Evolutionary conservation across 1,140 invertebrate species (phyloP).

Genomic region (Euwallacea fornicatus): DNA sequence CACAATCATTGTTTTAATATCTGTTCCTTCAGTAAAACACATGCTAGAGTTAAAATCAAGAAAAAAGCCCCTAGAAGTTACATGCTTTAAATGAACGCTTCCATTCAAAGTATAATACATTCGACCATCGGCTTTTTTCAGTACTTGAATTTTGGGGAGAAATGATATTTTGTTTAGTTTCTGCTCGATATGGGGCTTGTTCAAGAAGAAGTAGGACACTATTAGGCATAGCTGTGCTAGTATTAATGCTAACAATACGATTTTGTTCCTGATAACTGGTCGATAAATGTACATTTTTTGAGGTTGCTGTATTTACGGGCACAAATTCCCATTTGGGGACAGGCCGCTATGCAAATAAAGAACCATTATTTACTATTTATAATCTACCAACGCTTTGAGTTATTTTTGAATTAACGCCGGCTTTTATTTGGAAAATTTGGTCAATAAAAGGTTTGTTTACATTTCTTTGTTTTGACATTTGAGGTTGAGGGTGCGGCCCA

Average conservation of each 20-base stretch:
- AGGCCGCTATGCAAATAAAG: no score
- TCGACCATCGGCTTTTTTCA: constrained; percentile 23
- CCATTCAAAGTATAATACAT: constrained; percentile 52
- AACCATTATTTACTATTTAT: no score
- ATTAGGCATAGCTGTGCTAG: constrained; percentile 37
- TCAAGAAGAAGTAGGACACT: constrained; percentile 46
- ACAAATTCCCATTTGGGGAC: no score
- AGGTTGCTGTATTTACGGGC: not conserved
- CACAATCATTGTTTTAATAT: constrained; percentile 54
- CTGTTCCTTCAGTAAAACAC: constrained; percentile 59
- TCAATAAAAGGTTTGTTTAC: not conserved
- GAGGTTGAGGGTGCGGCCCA: not conserved
- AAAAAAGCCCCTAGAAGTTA: constrained; percentile 53
- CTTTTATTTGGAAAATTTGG: not conserved
- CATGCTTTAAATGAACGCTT: constrained; percentile 52
- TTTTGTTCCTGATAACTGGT: constrained; percentile 36
- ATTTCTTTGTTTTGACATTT: not conserved
- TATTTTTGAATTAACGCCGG: not conserved
- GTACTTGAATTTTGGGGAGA: constrained; percentile 11
- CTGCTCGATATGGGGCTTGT: constrained; percentile 26
- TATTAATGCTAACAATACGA: constrained; percentile 45
- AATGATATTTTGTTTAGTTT: constrained; percentile 28
- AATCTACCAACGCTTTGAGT: not conserved
- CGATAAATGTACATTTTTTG: constrained; percentile 27
- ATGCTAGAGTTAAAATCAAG: constrained; percentile 57